Percentiles rank a stretch among this genome's conserved stretches.
These are phyloP conservation scores for Ectemnius lituratus DNA, from an alignment of 2,888 invertebrate genomes.

Conservation along the genomic window DNA sequence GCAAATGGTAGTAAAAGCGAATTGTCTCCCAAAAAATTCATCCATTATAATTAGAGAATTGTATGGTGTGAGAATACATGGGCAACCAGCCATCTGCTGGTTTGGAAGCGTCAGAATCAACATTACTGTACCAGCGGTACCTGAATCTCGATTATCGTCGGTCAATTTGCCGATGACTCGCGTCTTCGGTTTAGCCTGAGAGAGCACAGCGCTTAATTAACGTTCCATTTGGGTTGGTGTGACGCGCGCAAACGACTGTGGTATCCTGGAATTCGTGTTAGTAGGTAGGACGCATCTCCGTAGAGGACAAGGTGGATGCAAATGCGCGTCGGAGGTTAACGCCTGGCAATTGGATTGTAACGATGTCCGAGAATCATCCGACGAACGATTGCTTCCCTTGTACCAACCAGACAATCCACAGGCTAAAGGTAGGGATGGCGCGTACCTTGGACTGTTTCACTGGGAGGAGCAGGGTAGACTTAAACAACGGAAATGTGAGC, in stretches of 20 bases:
- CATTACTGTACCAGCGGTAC: too few relatives aligned
- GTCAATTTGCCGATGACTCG: too few relatives aligned
- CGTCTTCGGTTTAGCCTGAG: too few relatives aligned
- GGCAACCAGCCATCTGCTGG: too few relatives aligned
- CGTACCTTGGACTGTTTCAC: constrained; percentile 25
- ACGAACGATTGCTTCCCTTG: constrained; percentile 27
- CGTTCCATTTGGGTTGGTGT: background rate
- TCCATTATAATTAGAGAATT: too few relatives aligned
- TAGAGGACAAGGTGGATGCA: constrained; percentile 6
- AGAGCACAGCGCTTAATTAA: background rate
- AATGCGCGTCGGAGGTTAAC: background rate
- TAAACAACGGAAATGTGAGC: constrained; percentile 54
- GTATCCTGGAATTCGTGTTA: background rate
- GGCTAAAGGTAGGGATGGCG: background rate
- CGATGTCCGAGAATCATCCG: background rate
- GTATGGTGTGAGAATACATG: too few relatives aligned
- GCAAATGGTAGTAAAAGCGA: too few relatives aligned
- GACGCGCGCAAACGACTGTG: too few relatives aligned
- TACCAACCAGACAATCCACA: background rate
- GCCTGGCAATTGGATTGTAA: background rate
- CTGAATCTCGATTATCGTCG: too few relatives aligned
- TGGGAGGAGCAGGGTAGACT: constrained; percentile 33
- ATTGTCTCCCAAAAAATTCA: too few relatives aligned
- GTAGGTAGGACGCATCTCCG: background rate
- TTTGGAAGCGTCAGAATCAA: too few relatives aligned